These are phyloP conservation scores for Scaptodrosophila lebanonensis DNA, from an alignment of 1,140 invertebrate genomes.

Conservation along the genomic window DNA sequence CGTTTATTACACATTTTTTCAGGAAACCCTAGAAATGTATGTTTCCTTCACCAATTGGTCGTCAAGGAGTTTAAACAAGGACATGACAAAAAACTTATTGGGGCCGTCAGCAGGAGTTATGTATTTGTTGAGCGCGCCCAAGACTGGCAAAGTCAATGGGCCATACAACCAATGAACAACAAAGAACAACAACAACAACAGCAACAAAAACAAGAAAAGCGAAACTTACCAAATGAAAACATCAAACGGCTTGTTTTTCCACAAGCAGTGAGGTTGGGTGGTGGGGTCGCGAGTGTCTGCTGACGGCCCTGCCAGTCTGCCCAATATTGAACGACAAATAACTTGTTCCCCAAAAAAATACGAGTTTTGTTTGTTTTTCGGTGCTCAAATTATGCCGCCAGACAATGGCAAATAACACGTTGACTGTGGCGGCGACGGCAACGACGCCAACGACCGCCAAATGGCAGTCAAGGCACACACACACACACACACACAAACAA, in stretches of 20 bases:
- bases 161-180: too few species aligned
- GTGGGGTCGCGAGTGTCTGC: conserved; percentile 37
- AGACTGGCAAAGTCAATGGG: too few species aligned
- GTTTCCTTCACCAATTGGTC: too few species aligned
- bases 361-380: conserved; percentile 47
- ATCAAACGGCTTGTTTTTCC: conserved; percentile 71
- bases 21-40: too few species aligned
- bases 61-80: too few species aligned
- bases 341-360: conserved; percentile 39
- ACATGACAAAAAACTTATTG: too few species aligned
- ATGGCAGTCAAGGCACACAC: conserved; percentile 57
- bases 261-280: conserved; percentile 26
- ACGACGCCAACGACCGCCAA: conserved; percentile 67
- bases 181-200: too few species aligned
- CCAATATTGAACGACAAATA: conserved; percentile 50
- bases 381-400: conserved; percentile 64
- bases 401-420: conserved; percentile 25
- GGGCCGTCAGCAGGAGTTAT: too few species aligned
- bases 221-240: conserved; percentile 65
- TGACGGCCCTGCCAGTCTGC: conserved; percentile 21
- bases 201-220: too few species aligned
- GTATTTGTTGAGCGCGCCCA: too few species aligned
- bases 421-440: not conserved
- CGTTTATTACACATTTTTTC: too few species aligned
- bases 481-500: conserved; percentile 16